Base-by-base conservation (phyloP, 2,113 vertebrate genomes). In the Fukomys damarensis region DNA sequence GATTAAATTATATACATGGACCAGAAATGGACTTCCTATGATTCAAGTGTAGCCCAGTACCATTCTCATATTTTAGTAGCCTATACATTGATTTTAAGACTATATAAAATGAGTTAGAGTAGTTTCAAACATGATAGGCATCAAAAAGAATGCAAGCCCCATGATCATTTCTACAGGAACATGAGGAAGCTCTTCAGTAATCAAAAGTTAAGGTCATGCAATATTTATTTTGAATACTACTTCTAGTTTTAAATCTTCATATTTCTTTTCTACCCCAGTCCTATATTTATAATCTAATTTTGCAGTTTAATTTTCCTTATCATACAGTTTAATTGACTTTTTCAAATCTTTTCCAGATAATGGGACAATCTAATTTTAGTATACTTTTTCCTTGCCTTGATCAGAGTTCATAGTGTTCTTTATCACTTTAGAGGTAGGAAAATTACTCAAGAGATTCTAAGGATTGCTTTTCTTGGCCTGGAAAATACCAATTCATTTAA, bases 11-110 rank as follows among this genome's bases (percentile, higher is more conserved):
- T 94, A 95, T 86, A 91, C 61, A 32, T 54, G 43, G 58, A n/a
- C 28, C 76, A 76, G 52, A 86, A 93, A 96, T 13, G 38, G 80
- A 88, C 68, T 94, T 91, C 41, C 77, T 32, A 77, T 82, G 84
- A 59, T 83, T 94, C 76, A 86, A 41, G 49, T 70, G 28, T 85
- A 24, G 85, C 16, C 28, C 3, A 58, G 80, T 5, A 91, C 65
- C 70, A 41, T 65, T 91, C 58, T 66, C 35, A 46, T 52, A 30
- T 89, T 96, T 93, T 63, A 81, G 52, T 61, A 93, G 77, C 68
- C 84, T 90, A n/a, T 79, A 89, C 86, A 89, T 96, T 95, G 82
- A 80, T 89, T 95, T 95, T 81, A 86, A 93, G 56, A 41, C 82
- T 66, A 87, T 80, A n/a, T 82, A 35, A 14, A 70, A 95, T n/a